phyloP scores from a whole-genome alignment of 2,113 vertebrate species.

The Carassius carassius region DNA sequence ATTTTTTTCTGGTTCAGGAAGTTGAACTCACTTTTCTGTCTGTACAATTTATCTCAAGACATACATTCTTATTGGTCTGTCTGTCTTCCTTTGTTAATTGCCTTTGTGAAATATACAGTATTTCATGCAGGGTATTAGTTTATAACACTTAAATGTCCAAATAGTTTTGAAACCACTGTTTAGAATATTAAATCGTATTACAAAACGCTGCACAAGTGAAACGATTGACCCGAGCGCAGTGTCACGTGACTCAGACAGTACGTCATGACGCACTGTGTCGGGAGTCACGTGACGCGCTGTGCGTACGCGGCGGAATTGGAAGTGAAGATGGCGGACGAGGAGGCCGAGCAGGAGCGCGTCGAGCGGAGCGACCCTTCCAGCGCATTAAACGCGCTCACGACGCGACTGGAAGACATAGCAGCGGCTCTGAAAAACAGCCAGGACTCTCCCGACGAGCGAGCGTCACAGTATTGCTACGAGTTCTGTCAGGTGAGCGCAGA shows the following conservation, averaged over 20 bases:
- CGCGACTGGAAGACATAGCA: constrained; percentile 78
- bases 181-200: no score
- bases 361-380: constrained; percentile 65
- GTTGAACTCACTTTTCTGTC: no score
- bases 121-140: no score
- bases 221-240: neutral
- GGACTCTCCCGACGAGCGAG: constrained; percentile 73
- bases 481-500: constrained; percentile 84
- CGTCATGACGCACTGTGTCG: constrained; percentile 23
- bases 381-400: constrained; percentile 74
- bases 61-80: no score
- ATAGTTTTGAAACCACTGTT: no score
- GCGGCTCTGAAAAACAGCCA: constrained; percentile 67
- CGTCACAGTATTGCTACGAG: constrained; percentile 85
- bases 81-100: no score
- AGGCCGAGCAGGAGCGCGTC: constrained; percentile 85
- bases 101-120: no score
- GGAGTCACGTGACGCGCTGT: constrained; percentile 61
- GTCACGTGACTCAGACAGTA: neutral
- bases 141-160: no score
- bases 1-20: no score
- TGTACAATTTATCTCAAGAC: no score
- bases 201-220: neutral
- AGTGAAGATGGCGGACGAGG: constrained; percentile 97
- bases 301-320: constrained; percentile 85